Evolutionary conservation across 1,140 invertebrate genomes (phyloP).

Genomic region (Cherax destructor): DNA sequence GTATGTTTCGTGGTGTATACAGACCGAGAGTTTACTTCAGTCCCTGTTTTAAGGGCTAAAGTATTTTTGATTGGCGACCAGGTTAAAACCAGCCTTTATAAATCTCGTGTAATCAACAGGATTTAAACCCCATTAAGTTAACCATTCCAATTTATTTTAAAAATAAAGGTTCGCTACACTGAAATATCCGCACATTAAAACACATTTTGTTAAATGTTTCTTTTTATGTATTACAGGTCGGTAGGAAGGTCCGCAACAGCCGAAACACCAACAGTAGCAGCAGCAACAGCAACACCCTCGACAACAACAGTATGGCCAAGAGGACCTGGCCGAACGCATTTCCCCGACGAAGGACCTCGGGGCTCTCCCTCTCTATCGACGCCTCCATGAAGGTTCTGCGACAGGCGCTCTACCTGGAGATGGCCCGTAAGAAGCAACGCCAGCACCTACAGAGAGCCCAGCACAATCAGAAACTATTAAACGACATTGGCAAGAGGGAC

Average conservation of each 20-base stretch:
- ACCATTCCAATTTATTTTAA: no score
- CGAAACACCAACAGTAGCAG: conserved; percentile 1
- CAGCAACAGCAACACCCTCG: conserved; percentile 7
- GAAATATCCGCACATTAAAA: no score
- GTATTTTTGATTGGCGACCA: no score
- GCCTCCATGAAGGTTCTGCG: conserved; percentile 86
- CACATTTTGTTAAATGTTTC: not conserved
- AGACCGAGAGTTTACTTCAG: no score
- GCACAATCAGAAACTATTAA: conserved; percentile 76
- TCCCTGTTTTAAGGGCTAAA: no score
- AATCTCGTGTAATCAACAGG: no score
- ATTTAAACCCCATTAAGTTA: no score
- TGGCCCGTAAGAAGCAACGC: conserved; percentile 84
- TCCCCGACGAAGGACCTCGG: conserved; percentile 70
- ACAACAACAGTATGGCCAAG: conserved; percentile 28
- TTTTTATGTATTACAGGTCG: not conserved
- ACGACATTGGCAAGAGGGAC: conserved; percentile 76
- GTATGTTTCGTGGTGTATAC: no score
- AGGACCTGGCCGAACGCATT: conserved; percentile 37
- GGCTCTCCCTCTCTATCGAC: conserved; percentile 84
- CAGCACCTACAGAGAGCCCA: conserved; percentile 80
- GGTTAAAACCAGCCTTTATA: no score
- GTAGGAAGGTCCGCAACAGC: not conserved
- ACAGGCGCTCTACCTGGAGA: conserved; percentile 84
- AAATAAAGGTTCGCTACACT: no score